Base-by-base conservation (phyloP, 2,888 invertebrate species). In the Clepsis dumicolana region DNA sequence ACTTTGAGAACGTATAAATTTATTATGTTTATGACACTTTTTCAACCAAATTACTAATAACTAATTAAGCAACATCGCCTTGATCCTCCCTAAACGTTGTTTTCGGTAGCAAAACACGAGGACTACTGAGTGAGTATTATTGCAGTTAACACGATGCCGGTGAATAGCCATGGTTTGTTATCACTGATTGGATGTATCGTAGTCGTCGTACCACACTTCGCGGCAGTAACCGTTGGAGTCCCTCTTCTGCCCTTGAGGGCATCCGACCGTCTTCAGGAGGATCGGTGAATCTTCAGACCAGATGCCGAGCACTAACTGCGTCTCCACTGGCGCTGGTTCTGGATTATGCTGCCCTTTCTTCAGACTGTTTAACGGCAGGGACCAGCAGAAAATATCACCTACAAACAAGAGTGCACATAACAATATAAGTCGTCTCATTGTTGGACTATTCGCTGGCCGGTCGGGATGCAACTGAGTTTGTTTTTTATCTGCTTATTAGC, bases 191-290 rank as follows among this genome's bases (percentile, higher is more conserved):
- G 14, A 21, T 25, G 38, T 25, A 0, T 59, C 27, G 48, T 77
- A 73, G 7, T 82, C 79, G 38, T 82, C 83, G 65, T 78, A 87
- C 89, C 91, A 92, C 67, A 91, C 89, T 73, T 90, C 88, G 21
- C 91, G 85, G 65, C 91, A 91, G 27, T 77, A 73, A 14, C 88
- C 87, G 0, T 75, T 71, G 16, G 80, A 48, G 64, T 90, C 91
- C 74, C 77, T 54, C 67, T 80, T 72, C 16, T 72, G 80, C 18
- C 90, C 91, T 1, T 80, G 76, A 0, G 84, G 83, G 56, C 91
- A 91, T 0, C 62, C 73, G 4, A 29, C 60, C 4, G 57, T 56
- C 10, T 71, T 73, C 21, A 67, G 57, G 44, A 73, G 70, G 10
- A 73, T 74, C 0, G 90, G 89, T 0, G 91, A 90, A 52, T 91